Evolutionary conservation across 2,113 vertebrate species (phyloP).

Genomic region (Cacatua alba): DNA sequence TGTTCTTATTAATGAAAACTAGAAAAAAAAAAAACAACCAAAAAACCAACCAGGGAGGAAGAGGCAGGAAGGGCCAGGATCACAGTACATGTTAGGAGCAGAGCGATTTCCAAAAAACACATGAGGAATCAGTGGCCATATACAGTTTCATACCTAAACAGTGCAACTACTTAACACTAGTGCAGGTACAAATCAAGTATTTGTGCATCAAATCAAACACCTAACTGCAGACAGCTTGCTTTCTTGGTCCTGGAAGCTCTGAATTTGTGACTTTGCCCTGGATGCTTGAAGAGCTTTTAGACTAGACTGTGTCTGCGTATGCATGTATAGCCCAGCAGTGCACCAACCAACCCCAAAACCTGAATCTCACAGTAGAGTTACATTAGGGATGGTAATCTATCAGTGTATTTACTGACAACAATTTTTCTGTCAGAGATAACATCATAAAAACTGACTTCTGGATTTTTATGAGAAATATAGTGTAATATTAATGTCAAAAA

Average conservation of each 20-base stretch:
- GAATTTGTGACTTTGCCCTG: not conserved
- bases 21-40: not conserved
- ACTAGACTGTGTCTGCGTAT: not conserved
- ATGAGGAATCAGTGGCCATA: not conserved
- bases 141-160: not conserved
- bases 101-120: not conserved
- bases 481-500: not conserved
- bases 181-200: not conserved
- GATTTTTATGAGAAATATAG: not conserved
- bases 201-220: not conserved
- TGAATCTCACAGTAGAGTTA: not conserved
- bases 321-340: rapidly evolving
- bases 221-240: not conserved
- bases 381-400: rapidly evolving
- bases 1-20: not conserved
- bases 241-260: not conserved
- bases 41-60: not conserved
- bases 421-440: not conserved
- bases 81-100: not conserved
- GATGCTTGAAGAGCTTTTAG: not conserved
- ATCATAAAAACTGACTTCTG: not conserved
- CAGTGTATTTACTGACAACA: not conserved
- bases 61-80: not conserved
- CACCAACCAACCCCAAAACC: not conserved
- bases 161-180: not conserved